Evolutionary conservation across 2,113 vertebrate species (phyloP).

Genomic region (Hipposideros armiger): DNA sequence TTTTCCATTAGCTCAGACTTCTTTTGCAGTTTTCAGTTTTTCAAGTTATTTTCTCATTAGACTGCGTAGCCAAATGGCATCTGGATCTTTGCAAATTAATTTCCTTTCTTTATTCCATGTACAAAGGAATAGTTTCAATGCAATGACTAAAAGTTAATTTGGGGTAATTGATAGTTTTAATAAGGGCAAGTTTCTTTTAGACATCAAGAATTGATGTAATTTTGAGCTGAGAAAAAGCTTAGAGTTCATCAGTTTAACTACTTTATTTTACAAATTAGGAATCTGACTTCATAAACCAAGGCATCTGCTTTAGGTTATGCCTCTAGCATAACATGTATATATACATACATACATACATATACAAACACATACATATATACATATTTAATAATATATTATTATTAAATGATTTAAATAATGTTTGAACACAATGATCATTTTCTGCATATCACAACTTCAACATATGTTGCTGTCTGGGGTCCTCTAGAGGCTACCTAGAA

Average conservation of each 20-base stretch:
- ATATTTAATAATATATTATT: not conserved
- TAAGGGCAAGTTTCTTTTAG: conserved; percentile 28
- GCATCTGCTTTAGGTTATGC: not conserved
- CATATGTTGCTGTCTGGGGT: not conserved
- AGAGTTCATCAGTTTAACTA: not conserved
- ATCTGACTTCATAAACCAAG: not conserved
- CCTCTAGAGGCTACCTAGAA: not conserved
- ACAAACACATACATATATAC: too few relatives aligned
- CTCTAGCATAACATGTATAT: not conserved
- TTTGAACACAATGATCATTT: not conserved
- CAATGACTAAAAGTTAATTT: conserved; percentile 50
- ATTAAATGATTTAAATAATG: not conserved
- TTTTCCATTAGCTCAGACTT: not conserved
- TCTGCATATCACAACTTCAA: not conserved
- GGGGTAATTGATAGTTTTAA: conserved; percentile 44
- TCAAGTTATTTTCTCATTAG: not conserved
- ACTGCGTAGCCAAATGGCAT: not conserved
- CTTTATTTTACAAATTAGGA: conserved; percentile 45
- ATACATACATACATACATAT: too few relatives aligned
- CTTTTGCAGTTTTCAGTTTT: not conserved
- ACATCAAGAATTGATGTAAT: not conserved
- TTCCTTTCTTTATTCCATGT: conserved; percentile 3
- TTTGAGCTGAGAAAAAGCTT: not conserved
- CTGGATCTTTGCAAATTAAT: not conserved
- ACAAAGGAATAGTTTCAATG: not conserved